These are phyloP conservation scores for Naso thynnoides DNA, from an alignment of 2,797 vertebrate species.

Conservation along the genomic window DNA sequence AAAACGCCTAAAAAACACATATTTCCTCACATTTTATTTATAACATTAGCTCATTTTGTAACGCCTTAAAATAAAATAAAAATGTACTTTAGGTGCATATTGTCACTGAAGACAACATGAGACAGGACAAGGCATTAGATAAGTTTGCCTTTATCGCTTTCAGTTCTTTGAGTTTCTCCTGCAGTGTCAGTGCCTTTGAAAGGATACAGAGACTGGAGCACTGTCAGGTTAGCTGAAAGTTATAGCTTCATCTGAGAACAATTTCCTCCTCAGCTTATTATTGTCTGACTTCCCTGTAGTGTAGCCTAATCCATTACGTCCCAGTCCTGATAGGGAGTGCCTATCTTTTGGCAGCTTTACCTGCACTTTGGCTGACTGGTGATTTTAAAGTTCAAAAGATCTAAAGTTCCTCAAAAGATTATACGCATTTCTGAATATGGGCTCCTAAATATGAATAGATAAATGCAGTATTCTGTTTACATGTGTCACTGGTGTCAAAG, in stretches of 20 bases:
- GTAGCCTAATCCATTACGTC: constrained; percentile 7
- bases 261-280: not conserved
- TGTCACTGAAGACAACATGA: not conserved
- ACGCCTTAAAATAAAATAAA: no score
- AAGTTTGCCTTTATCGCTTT: not conserved
- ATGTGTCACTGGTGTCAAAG: constrained; percentile 7
- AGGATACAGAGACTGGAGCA: not conserved
- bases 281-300: not conserved
- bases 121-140: not conserved
- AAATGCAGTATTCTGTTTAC: not conserved
- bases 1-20: no score
- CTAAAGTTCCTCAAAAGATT: not conserved
- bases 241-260: constrained; percentile 4
- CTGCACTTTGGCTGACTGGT: not conserved
- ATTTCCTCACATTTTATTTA: no score
- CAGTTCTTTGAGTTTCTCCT: not conserved
- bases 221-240: constrained; percentile 20
- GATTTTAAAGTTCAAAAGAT: not conserved
- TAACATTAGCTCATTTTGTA: no score
- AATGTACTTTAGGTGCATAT: no score
- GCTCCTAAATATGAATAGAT: not conserved
- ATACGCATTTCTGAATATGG: not conserved
- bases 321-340: not conserved
- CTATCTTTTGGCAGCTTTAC: not conserved
- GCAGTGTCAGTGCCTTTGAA: not conserved